Conservation (phyloP, 2,888 invertebrate genomes). For the Aproaerema taeniolella region DNA sequence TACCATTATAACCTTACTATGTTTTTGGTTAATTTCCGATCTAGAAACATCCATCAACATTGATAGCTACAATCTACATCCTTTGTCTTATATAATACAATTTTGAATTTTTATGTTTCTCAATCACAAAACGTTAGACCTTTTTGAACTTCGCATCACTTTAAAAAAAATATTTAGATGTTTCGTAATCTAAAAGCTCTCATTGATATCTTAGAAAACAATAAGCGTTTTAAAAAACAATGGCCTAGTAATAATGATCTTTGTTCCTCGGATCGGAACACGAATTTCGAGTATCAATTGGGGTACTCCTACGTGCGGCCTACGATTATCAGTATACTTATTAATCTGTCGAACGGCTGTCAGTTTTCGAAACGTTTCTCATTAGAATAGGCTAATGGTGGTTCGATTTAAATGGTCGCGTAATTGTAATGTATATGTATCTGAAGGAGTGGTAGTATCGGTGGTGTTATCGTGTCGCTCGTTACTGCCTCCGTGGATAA, state of each 20-base stretch:
- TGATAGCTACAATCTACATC: too few relatives aligned
- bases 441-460: slow-evolving; percentile 27
- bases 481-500: slow-evolving; percentile 42
- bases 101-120: too few relatives aligned
- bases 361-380: slow-evolving; percentile 36
- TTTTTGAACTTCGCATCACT: too few relatives aligned
- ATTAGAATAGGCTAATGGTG: slow-evolving; percentile 33
- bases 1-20: too few relatives aligned
- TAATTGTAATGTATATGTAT: slow-evolving; percentile 32
- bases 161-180: too few relatives aligned
- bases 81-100: too few relatives aligned
- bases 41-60: too few relatives aligned
- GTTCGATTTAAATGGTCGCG: slow-evolving; percentile 29
- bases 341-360: slow-evolving; percentile 38
- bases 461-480: slow-evolving; percentile 36
- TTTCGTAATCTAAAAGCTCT: too few relatives aligned
- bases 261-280: slow-evolving; percentile 43
- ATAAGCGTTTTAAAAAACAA: slow-evolving; percentile 47
- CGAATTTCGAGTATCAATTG: slow-evolving; percentile 45
- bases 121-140: too few relatives aligned
- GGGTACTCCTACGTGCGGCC: slow-evolving; percentile 51
- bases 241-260: slow-evolving; percentile 38
- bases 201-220: slow-evolving; percentile 27
- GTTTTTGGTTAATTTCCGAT: too few relatives aligned
- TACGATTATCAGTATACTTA: slow-evolving; percentile 29